Evolutionary conservation across 2,797 vertebrate genomes (phyloP).

Genomic region (Pangasius larnaudii): DNA sequence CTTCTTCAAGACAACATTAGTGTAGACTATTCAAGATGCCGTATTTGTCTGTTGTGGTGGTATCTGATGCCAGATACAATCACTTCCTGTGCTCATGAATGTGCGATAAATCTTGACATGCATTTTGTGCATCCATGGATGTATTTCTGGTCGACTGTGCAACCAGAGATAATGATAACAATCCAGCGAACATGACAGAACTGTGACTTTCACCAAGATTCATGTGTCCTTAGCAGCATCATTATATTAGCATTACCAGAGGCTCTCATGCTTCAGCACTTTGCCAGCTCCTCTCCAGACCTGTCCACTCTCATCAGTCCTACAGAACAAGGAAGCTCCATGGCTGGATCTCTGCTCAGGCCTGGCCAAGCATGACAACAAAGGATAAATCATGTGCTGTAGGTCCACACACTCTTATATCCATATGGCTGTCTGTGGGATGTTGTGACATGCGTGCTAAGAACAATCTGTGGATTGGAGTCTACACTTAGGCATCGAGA

Average conservation of each 20-base stretch:
- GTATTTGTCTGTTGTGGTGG: neutral
- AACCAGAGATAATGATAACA: slow-evolving; percentile 38
- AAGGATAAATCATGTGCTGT: slow-evolving; percentile 46
- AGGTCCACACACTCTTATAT: slow-evolving; percentile 34
- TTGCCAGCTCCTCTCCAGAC: slow-evolving; percentile 37
- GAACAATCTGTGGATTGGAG: slow-evolving; percentile 18
- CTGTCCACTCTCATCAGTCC: slow-evolving; percentile 54
- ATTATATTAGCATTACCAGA: slow-evolving; percentile 70
- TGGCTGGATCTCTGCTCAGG: slow-evolving; percentile 38
- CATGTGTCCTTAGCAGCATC: slow-evolving; percentile 61
- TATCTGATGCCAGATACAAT: neutral
- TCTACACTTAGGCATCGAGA: slow-evolving; percentile 11
- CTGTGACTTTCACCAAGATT: slow-evolving; percentile 57
- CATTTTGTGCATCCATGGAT: slow-evolving; percentile 12
- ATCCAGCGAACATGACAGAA: slow-evolving; percentile 49
- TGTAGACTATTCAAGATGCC: neutral
- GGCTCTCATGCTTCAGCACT: slow-evolving; percentile 71
- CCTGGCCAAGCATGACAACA: slow-evolving; percentile 50
- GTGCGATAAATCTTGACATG: neutral
- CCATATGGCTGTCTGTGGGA: slow-evolving; percentile 44
- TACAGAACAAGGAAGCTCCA: slow-evolving; percentile 6
- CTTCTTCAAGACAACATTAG: neutral
- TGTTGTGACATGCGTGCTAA: slow-evolving; percentile 35
- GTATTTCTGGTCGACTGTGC: slow-evolving; percentile 22
- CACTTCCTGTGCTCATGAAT: neutral